A percentile compares a stretch with the other conserved stretches of the same genome.
Evolutionary conservation across 1,140 invertebrate species (phyloP).

Genomic region (Monomorium pharaonis): DNA sequence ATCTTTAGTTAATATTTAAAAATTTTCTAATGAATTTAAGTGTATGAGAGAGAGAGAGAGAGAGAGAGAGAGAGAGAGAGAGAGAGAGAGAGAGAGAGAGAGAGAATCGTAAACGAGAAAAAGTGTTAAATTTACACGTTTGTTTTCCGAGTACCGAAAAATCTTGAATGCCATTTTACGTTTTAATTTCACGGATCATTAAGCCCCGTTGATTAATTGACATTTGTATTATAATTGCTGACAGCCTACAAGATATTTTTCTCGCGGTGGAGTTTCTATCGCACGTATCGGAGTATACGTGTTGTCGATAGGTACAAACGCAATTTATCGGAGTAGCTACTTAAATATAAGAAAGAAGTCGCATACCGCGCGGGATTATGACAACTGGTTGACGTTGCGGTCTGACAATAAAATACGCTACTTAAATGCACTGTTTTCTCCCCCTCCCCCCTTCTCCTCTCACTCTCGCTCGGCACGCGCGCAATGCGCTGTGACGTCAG

Average conservation of each 20-base stretch:
- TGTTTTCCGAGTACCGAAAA: background rate
- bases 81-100: no score
- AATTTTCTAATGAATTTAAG: no score
- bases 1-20: no score
- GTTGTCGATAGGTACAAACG: background rate
- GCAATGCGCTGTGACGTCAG: conserved; percentile 3
- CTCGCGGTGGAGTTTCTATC: background rate
- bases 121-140: background rate
- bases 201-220: background rate
- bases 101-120: no score
- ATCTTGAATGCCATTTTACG: background rate
- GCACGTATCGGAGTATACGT: background rate
- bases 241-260: background rate
- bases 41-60: no score
- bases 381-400: background rate
- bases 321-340: background rate
- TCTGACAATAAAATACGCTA: conserved; percentile 21
- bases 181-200: background rate
- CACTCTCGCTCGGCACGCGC: background rate
- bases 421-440: conserved; percentile 11
- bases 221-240: background rate
- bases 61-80: no score
- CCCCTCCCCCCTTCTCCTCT: background rate
- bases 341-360: background rate
- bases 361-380: background rate